phyloP scores from a whole-genome alignment of 2,113 vertebrate species.

The Amblyopsis rosae region DNA sequence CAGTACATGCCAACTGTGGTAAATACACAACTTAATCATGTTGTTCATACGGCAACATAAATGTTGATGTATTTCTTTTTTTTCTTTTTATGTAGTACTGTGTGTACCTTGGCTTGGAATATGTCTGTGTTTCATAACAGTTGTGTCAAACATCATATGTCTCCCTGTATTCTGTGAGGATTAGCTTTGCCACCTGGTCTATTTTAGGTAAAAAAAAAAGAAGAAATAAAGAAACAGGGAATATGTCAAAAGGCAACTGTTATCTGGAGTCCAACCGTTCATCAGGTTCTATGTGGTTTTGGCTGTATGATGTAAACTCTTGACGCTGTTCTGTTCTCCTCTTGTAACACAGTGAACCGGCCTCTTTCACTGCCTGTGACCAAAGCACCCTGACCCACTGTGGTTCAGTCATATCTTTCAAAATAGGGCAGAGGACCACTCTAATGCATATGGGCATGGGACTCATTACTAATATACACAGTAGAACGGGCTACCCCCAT shows the following conservation, averaged over 20 bases:
- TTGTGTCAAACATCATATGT: constrained; percentile 50
- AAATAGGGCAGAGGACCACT: constrained; percentile 17
- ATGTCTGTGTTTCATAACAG: constrained; percentile 30
- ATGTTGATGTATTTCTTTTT: constrained; percentile 26
- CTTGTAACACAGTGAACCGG: constrained; percentile 66
- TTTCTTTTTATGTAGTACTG: constrained; percentile 19
- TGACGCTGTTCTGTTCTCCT: constrained; percentile 35
- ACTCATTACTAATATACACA: constrained; percentile 11
- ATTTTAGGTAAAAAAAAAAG: constrained; percentile 46
- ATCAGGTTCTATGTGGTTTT: constrained; percentile 45
- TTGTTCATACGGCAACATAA: constrained; percentile 18
- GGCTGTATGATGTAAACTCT: constrained; percentile 51
- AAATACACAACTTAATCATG: constrained; percentile 27
- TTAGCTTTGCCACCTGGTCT: constrained; percentile 49
- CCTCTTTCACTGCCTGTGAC: constrained; percentile 69
- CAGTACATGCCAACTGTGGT: constrained; percentile 39
- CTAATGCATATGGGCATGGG: constrained; percentile 14
- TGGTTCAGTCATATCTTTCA: constrained; percentile 28
- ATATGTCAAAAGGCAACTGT: neutral
- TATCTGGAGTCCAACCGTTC: constrained; percentile 24
- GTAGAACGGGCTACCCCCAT: constrained; percentile 30
- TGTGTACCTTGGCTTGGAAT: constrained; percentile 14
- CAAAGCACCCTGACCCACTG: constrained; percentile 51
- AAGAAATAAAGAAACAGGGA: constrained; percentile 1
- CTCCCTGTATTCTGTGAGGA: constrained; percentile 49